These are phyloP conservation scores for Pachypanchax playfairii DNA, from an alignment of 2,113 vertebrate species.

Conservation along the genomic window DNA sequence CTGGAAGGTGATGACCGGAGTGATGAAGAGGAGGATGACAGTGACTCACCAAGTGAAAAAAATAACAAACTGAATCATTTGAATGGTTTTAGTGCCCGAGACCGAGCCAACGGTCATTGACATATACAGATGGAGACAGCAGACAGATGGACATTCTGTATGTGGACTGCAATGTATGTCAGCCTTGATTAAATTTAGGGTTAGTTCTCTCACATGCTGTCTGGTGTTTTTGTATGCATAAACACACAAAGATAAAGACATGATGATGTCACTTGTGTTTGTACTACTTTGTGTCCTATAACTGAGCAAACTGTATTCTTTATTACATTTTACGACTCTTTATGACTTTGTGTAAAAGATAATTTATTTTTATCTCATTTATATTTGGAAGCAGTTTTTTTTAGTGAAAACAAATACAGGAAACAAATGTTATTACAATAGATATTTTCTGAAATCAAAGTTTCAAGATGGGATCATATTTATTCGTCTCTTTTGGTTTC, in stretches of 20 bases:
- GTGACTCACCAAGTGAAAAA: constrained; percentile 43
- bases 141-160: constrained; percentile 19
- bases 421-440: too few species aligned
- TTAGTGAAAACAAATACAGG: too few species aligned
- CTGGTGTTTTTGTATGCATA: constrained; percentile 5
- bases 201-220: background rate
- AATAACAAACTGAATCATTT: constrained; percentile 43
- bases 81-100: constrained; percentile 55
- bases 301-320: background rate
- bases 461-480: too few species aligned
- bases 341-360: background rate
- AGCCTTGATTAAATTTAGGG: constrained; percentile 11
- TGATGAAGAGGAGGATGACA: constrained; percentile 71
- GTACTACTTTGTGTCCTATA: background rate
- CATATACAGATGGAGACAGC: background rate
- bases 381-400: background rate
- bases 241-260: background rate
- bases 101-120: constrained; percentile 65
- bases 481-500: too few species aligned
- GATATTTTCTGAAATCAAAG: too few species aligned
- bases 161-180: background rate
- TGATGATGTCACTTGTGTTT: background rate
- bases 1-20: constrained; percentile 71
- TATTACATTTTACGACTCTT: background rate
- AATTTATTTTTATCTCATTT: background rate